phyloP scores from a whole-genome alignment of 2,888 invertebrate genomes.

The Dorcus hopei region DNA sequence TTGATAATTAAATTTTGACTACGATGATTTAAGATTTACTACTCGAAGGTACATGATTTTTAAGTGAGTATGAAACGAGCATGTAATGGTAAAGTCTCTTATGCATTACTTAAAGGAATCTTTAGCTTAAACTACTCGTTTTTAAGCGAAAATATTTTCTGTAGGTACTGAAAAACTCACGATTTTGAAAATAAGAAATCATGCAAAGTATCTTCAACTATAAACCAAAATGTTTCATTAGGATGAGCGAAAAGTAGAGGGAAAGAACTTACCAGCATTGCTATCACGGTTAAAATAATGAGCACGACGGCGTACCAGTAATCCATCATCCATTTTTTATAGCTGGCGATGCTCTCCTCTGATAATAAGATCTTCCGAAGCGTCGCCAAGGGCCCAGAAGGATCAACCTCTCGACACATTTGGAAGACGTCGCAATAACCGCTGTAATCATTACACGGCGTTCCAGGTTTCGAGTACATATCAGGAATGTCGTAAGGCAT shows the following conservation, averaged over 20 bases:
- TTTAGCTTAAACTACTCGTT: too few relatives aligned
- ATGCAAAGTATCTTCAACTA: conserved; percentile 24
- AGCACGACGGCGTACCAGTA: conserved; percentile 90
- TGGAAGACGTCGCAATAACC: conserved; percentile 75
- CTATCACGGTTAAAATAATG: conserved; percentile 69
- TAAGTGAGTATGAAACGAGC: too few relatives aligned
- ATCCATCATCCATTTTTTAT: conserved; percentile 80
- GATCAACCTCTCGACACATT: conserved; percentile 88
- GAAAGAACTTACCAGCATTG: conserved; percentile 71
- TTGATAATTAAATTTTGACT: too few relatives aligned
- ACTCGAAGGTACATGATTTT: too few relatives aligned
- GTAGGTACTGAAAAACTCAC: conserved; percentile 18
- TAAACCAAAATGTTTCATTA: conserved; percentile 7
- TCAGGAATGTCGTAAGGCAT: conserved; percentile 88
- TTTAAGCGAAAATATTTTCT: too few relatives aligned
- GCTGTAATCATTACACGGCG: conserved; percentile 90
- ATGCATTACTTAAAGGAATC: too few relatives aligned
- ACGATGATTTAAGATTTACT: too few relatives aligned
- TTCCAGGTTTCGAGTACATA: conserved; percentile 90
- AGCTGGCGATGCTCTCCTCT: conserved; percentile 85
- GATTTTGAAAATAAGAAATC: conserved; percentile 17
- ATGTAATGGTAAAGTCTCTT: too few relatives aligned
- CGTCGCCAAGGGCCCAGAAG: conserved; percentile 87
- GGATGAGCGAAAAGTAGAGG: conserved; percentile 40
- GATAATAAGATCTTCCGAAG: conserved; percentile 80